Percentiles rank a stretch among this genome's conserved stretches.
phyloP scores from a whole-genome alignment of 2,888 invertebrate genomes.

The Lochmaea crataegi region DNA sequence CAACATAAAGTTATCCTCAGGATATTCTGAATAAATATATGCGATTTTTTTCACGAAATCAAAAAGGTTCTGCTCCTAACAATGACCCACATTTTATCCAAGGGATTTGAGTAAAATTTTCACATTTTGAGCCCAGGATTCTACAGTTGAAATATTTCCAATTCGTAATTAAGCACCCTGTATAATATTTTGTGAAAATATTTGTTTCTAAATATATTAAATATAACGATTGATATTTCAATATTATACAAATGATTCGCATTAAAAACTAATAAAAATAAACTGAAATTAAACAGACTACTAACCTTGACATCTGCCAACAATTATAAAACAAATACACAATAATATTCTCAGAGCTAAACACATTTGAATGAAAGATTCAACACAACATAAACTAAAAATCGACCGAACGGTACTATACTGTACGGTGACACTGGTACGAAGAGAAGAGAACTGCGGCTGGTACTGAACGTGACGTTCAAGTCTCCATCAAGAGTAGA shows the following conservation, averaged over 20 bases:
- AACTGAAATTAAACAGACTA: background rate
- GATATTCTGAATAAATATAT: too few species aligned
- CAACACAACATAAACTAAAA: background rate
- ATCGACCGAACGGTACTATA: background rate
- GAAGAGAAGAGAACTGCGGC: background rate
- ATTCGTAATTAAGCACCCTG: too few species aligned
- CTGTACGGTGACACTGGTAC: background rate
- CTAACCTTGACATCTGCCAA: constrained; percentile 15
- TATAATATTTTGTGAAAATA: too few species aligned
- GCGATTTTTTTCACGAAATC: too few species aligned
- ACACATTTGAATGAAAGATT: background rate
- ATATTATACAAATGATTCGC: background rate
- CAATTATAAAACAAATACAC: constrained; percentile 6
- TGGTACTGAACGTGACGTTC: constrained; percentile 1
- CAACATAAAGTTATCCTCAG: too few species aligned
- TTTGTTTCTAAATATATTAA: background rate
- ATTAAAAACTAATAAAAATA: background rate
- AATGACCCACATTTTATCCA: too few species aligned
- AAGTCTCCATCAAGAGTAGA: constrained; percentile 1
- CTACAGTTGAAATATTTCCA: too few species aligned
- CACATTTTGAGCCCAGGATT: too few species aligned
- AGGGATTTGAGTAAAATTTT: too few species aligned
- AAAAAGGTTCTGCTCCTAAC: too few species aligned
- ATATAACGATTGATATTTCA: background rate
- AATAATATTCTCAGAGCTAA: constrained; percentile 3